phyloP scores from a whole-genome alignment of 2,113 vertebrate genomes.

The Chaenogobius annularis region DNA sequence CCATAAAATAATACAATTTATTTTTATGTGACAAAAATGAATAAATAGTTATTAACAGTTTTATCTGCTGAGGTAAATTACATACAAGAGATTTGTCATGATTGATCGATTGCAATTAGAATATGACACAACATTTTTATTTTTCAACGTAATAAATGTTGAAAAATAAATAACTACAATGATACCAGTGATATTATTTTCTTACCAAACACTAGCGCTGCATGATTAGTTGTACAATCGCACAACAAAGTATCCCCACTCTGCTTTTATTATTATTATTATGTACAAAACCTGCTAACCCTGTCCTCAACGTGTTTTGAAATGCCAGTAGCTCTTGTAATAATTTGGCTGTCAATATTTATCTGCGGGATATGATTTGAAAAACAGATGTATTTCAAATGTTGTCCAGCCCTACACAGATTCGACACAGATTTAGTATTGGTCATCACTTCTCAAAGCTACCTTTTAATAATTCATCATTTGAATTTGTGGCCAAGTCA shows the following conservation, averaged over 20 bases:
- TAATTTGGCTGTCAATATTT: too few species aligned
- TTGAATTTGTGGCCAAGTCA: not conserved
- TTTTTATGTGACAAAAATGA: not conserved
- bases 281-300: not conserved
- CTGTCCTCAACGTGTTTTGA: too few species aligned
- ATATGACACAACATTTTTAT: not conserved
- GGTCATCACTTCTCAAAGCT: not conserved
- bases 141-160: too few species aligned
- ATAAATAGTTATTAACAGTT: not conserved
- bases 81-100: not conserved
- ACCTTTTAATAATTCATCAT: not conserved
- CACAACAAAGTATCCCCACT: not conserved
- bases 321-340: too few species aligned
- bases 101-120: not conserved
- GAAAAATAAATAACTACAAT: too few species aligned
- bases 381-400: not conserved
- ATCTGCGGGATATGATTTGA: not conserved
- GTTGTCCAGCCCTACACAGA: not conserved
- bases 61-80: not conserved
- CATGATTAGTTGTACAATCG: too few species aligned
- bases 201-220: too few species aligned
- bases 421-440: not conserved
- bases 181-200: too few species aligned
- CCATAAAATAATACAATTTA: not conserved
- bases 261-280: not conserved